phyloP scores from a whole-genome alignment of 2,113 vertebrate species.

The Eonycteris spelaea region DNA sequence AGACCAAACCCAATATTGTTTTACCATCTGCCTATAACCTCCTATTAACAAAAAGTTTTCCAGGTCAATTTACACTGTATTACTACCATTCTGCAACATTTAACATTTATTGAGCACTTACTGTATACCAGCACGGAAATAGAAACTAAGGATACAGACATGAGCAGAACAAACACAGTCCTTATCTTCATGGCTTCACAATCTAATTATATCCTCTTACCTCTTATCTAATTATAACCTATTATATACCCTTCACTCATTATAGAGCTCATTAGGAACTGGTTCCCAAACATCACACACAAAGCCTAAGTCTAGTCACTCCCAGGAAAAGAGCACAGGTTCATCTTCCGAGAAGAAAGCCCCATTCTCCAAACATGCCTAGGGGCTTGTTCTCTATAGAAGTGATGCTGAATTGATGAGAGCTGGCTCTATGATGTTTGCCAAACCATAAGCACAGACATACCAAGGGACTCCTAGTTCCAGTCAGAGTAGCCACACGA shows the following conservation, averaged over 20 bases:
- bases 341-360: neutral
- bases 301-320: neutral
- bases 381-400: neutral
- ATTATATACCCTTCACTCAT: neutral
- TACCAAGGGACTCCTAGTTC: neutral
- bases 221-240: neutral
- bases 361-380: neutral
- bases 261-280: slow-evolving; percentile 27
- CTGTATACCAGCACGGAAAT: neutral
- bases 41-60: slow-evolving; percentile 12
- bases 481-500: neutral
- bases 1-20: slow-evolving; percentile 16
- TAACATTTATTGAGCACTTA: neutral
- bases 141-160: neutral
- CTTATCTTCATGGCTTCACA: neutral
- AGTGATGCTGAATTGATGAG: neutral
- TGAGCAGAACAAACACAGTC: neutral
- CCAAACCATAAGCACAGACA: neutral
- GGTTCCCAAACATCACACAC: neutral
- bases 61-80: neutral
- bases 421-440: neutral
- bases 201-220: neutral
- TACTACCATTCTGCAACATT: slow-evolving; percentile 13
- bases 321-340: neutral
- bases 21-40: slow-evolving; percentile 1